Evolutionary conservation across 2,888 invertebrate species (phyloP).

Genomic region (Enchytraeus crypticus): DNA sequence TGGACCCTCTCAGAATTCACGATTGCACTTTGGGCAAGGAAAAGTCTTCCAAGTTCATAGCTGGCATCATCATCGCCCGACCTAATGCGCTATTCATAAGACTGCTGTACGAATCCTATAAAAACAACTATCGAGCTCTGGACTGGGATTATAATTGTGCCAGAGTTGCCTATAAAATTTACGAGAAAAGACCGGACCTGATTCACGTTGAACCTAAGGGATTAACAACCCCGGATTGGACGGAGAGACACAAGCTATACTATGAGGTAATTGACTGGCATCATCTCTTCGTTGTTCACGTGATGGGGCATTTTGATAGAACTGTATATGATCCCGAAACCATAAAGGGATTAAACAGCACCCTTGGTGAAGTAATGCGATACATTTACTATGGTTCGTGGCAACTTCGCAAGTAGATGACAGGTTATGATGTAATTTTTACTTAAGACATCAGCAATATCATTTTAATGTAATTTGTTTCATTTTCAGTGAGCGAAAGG

Average conservation of each 20-base stretch:
- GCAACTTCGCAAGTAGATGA: too few relatives aligned
- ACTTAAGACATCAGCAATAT: too few relatives aligned
- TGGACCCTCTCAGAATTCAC: slow-evolving; percentile 21
- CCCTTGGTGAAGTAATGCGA: slow-evolving; percentile 24
- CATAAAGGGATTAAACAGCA: slow-evolving; percentile 15
- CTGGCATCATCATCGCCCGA: slow-evolving; percentile 23
- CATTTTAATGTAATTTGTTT: too few relatives aligned
- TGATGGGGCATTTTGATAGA: slow-evolving; percentile 20
- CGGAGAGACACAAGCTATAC: slow-evolving; percentile 17
- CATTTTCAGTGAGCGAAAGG: too few relatives aligned
- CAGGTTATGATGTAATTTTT: too few relatives aligned
- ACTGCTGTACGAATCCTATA: slow-evolving; percentile 21
- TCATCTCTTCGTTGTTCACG: slow-evolving; percentile 20
- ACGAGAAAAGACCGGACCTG: slow-evolving; percentile 19
- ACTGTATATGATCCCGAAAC: slow-evolving; percentile 14
- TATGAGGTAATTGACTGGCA: slow-evolving; percentile 24
- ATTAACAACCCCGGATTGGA: slow-evolving; percentile 24
- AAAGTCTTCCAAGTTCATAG: slow-evolving; percentile 21
- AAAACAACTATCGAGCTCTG: slow-evolving; percentile 20
- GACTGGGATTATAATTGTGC: slow-evolving; percentile 28
- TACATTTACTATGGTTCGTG: slow-evolving; percentile 23
- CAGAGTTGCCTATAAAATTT: slow-evolving; percentile 20
- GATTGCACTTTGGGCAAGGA: slow-evolving; percentile 24
- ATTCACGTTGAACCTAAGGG: slow-evolving; percentile 19
- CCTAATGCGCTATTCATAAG: slow-evolving; percentile 18